Conservation (phyloP, 2,888 invertebrate species). For the Zeuzera pyrina region DNA sequence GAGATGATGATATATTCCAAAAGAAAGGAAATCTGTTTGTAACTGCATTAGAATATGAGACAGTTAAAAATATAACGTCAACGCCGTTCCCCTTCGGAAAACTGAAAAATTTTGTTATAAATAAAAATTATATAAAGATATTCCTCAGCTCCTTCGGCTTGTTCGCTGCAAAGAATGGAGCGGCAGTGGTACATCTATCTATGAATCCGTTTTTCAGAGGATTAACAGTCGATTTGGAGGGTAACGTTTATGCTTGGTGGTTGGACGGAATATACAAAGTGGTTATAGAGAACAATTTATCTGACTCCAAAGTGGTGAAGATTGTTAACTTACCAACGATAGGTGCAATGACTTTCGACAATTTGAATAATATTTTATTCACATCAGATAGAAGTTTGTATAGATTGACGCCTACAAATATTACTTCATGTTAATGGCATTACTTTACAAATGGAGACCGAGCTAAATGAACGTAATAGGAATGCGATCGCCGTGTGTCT, state of each 20-base stretch:
- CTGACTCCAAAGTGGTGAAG: conserved; percentile 32
- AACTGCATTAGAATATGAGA: conserved; percentile 29
- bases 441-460: too few species aligned
- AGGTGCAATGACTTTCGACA: conserved; percentile 51
- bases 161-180: conserved; percentile 33
- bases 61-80: conserved; percentile 36
- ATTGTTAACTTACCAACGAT: conserved; percentile 34
- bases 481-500: too few species aligned
- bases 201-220: conserved; percentile 50
- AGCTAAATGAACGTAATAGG: too few species aligned
- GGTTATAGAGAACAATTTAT: conserved; percentile 28
- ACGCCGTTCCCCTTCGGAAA: too few species aligned
- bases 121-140: conserved; percentile 40
- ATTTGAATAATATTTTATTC: conserved; percentile 46
- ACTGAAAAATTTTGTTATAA: conserved; percentile 55
- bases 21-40: conserved; percentile 45
- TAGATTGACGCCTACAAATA: conserved; percentile 20
- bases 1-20: conserved; percentile 34
- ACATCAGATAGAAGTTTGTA: conserved; percentile 37
- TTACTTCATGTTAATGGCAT: conserved; percentile 6
- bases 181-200: conserved; percentile 31
- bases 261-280: conserved; percentile 53
- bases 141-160: conserved; percentile 40
- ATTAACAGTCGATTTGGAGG: conserved; percentile 43
- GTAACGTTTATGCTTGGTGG: conserved; percentile 53